Base-by-base conservation (phyloP, 2,888 invertebrate genomes). In the Ypsolopha scabrella region DNA sequence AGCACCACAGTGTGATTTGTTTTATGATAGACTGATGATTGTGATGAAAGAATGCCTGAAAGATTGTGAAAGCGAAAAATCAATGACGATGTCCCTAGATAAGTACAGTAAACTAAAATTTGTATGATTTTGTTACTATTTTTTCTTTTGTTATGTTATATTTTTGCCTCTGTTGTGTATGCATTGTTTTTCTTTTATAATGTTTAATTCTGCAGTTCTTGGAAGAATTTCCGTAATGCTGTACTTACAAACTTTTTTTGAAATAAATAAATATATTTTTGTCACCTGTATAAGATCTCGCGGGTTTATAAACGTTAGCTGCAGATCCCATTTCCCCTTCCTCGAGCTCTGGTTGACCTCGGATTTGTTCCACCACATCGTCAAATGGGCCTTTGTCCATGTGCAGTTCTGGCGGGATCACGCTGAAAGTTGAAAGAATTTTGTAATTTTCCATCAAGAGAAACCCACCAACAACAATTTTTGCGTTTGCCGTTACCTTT, bases 311-410 rank as follows among this genome's bases (percentile, higher is more conserved):
- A 45, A 76, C 55, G 53, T 75, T 72, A 7, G 73, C 79, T 1
- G 80, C 71, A 1, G 80, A 72, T 6, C 71, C 75, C 75, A 81
- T 82, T 57, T 86, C 85, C 8, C 72, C 86, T 60, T 87, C 87
- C 56, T 86, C 87, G 9, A 85, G 62, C 60, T 87, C 86, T 4
- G 87, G 85, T 53, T 86, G 87, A 0, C 85, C 79, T 14, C 82
- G 70, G 0, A 81, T 64, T 61, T 85, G 82, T 57, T 87, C 87
- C 36, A 81, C 74, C 0, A 86, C 80, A 53, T 86, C 85, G 52
- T 86, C 87, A 6, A 87, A 61, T 2, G 87, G 85, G 1, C 83
- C 85, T 6, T 78, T 71, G 45, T 85, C 85, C 14, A 80, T 74
- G 55, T 76, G 79, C 6, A 64, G 64, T 51, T 78, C 77, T 1